Conservation (phyloP, 2,113 vertebrate genomes). For the Channa argus region DNA sequence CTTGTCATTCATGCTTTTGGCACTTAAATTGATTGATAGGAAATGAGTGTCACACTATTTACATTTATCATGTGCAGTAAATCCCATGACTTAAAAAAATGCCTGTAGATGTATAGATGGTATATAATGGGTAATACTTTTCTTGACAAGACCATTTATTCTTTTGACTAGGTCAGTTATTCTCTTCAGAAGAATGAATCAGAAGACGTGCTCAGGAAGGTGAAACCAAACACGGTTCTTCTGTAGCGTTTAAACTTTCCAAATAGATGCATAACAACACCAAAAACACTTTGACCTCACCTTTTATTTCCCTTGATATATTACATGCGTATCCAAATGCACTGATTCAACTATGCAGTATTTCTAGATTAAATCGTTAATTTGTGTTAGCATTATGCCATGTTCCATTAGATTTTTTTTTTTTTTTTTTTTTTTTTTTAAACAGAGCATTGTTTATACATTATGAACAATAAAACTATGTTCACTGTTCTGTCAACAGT, state of each 20-base stretch:
- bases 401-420: no score
- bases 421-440: slow-evolving; percentile 31
- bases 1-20: slow-evolving; percentile 49
- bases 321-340: slow-evolving; percentile 67
- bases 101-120: slow-evolving; percentile 47
- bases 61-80: slow-evolving; percentile 46
- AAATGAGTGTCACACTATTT: slow-evolving; percentile 49
- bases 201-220: slow-evolving; percentile 83
- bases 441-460: slow-evolving; percentile 36
- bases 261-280: slow-evolving; percentile 77
- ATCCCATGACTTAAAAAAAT: slow-evolving; percentile 55
- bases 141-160: slow-evolving; percentile 60
- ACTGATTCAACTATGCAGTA: slow-evolving; percentile 82
- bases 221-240: slow-evolving; percentile 66
- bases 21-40: slow-evolving; percentile 51
- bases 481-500: slow-evolving; percentile 20
- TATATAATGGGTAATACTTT: slow-evolving; percentile 53
- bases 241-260: slow-evolving; percentile 82
- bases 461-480: slow-evolving; percentile 57
- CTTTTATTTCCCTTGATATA: slow-evolving; percentile 60
- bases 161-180: slow-evolving; percentile 60
- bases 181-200: slow-evolving; percentile 65
- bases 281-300: slow-evolving; percentile 75
- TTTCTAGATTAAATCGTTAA: slow-evolving; percentile 67
- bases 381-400: slow-evolving; percentile 41